These are phyloP conservation scores for Iphiclides podalirius DNA, from an alignment of 2,888 invertebrate genomes.

Conservation along the genomic window DNA sequence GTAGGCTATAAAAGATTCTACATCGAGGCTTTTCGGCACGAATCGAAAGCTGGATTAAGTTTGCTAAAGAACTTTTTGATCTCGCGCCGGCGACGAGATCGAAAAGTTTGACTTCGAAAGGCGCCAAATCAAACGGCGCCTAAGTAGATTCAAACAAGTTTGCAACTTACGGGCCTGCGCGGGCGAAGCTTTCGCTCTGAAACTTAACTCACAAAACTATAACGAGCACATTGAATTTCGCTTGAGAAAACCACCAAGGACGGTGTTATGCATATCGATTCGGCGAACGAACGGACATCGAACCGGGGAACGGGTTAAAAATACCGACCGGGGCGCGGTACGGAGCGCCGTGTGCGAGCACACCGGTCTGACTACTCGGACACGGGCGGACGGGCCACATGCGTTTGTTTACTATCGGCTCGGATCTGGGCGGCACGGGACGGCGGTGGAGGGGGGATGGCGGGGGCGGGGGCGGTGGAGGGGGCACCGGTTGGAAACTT, in stretches of 20 bases:
- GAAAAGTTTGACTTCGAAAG: slow-evolving; percentile 44
- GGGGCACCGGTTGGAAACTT: slow-evolving; percentile 46
- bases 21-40: slow-evolving; percentile 46
- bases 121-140: slow-evolving; percentile 38
- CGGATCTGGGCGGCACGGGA: slow-evolving; percentile 47
- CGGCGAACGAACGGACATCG: slow-evolving; percentile 74
- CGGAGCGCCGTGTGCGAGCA: slow-evolving; percentile 72
- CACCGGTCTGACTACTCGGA: slow-evolving; percentile 71
- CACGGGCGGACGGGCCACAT: slow-evolving; percentile 52
- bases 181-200: slow-evolving; percentile 38
- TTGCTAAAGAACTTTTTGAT: slow-evolving; percentile 36
- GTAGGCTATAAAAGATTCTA: slow-evolving; percentile 52
- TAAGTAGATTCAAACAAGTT: slow-evolving; percentile 51
- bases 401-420: slow-evolving; percentile 77
- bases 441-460: slow-evolving; percentile 27
- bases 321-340: slow-evolving; percentile 66
- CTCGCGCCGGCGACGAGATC: slow-evolving; percentile 41
- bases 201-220: slow-evolving; percentile 44
- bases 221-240: slow-evolving; percentile 52
- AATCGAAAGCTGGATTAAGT: slow-evolving; percentile 33
- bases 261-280: slow-evolving; percentile 75
- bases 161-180: slow-evolving; percentile 53
- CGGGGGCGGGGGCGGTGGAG: slow-evolving; percentile 28
- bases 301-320: slow-evolving; percentile 78
- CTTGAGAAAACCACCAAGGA: slow-evolving; percentile 62